These are phyloP conservation scores for Engystomops pustulosus DNA, from an alignment of 2,113 vertebrate species.

Conservation along the genomic window DNA sequence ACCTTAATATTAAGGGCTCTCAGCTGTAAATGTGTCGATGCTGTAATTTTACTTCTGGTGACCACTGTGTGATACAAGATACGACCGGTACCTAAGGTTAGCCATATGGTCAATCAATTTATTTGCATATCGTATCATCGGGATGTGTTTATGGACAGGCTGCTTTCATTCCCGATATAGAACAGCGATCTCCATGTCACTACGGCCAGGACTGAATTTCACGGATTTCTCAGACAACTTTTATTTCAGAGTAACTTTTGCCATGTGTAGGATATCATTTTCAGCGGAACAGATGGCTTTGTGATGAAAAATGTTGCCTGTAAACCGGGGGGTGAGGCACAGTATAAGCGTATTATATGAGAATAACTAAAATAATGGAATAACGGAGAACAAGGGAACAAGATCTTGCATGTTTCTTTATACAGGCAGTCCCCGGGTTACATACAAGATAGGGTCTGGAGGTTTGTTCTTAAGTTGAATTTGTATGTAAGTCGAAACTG, in stretches of 20 bases:
- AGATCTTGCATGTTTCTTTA: no score
- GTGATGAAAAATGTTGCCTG: slow-evolving; percentile 11
- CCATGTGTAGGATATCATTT: not conserved
- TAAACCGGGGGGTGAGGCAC: not conserved
- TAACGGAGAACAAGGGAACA: no score
- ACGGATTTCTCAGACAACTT: slow-evolving; percentile 17
- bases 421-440: no score
- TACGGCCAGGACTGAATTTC: not conserved
- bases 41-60: slow-evolving; percentile 16
- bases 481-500: no score
- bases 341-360: no score
- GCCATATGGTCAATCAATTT: slow-evolving; percentile 37
- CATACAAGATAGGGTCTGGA: no score
- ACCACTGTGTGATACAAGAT: slow-evolving; percentile 37
- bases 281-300: slow-evolving; percentile 19
- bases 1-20: slow-evolving; percentile 36
- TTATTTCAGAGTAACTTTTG: not conserved
- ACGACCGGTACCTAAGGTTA: not conserved
- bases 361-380: no score
- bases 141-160: slow-evolving; percentile 28
- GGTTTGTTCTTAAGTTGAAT: no score
- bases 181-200: slow-evolving; percentile 24
- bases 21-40: slow-evolving; percentile 38
- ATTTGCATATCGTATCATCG: slow-evolving; percentile 5
- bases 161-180: slow-evolving; percentile 34